These are phyloP conservation scores for Sitta carolinensis DNA, from an alignment of 2,797 vertebrate species.

Conservation along the genomic window DNA sequence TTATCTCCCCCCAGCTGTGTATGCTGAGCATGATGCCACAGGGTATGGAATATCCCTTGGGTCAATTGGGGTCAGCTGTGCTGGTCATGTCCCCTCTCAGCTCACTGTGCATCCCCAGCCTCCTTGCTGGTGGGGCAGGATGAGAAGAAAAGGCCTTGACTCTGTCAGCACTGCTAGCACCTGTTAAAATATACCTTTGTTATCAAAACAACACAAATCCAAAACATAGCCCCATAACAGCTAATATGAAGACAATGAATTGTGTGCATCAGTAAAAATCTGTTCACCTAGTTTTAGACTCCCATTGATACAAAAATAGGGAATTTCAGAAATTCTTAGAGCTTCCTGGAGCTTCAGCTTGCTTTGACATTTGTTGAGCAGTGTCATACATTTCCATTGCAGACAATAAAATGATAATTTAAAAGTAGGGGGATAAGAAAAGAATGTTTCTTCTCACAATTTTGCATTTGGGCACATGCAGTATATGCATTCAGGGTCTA, in stretches of 20 bases:
- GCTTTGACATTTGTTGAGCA: constrained; percentile 17
- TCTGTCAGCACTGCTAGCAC: background rate
- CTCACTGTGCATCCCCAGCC: fast-evolving
- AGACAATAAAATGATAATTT: background rate
- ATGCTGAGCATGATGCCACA: background rate
- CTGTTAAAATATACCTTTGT: background rate
- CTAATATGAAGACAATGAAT: background rate
- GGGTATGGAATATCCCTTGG: background rate
- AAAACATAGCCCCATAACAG: background rate
- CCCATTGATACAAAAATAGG: background rate
- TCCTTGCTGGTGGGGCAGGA: background rate
- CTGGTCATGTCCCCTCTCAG: background rate
- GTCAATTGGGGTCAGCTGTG: background rate
- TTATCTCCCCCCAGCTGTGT: fast-evolving
- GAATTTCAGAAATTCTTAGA: constrained; percentile 18
- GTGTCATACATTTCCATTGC: background rate
- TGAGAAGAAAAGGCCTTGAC: background rate
- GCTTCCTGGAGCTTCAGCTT: constrained; percentile 6
- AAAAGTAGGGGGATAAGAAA: background rate
- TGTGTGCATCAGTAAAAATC: background rate
- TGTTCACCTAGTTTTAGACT: background rate
- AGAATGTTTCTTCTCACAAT: background rate
- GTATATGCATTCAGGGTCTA: background rate
- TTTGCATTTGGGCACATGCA: background rate
- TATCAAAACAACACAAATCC: background rate